Conservation (phyloP, 1,140 invertebrate species). For the Zophobas morio region DNA sequence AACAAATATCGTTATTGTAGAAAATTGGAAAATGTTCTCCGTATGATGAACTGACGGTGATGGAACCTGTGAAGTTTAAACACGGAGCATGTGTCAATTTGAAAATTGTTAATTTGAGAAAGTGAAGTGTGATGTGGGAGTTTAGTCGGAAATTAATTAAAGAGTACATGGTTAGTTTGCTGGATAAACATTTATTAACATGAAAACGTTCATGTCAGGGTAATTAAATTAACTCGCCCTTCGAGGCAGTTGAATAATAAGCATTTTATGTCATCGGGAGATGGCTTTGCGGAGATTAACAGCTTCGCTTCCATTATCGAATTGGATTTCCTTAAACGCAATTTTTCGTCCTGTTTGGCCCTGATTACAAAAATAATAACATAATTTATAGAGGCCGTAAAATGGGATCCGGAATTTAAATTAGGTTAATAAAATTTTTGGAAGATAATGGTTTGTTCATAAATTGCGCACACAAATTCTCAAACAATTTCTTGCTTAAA, state of each 20-base stretch:
- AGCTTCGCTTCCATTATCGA: not conserved
- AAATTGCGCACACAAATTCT: too few relatives aligned
- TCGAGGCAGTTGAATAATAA: not conserved
- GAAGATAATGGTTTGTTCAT: too few relatives aligned
- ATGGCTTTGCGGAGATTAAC: not conserved
- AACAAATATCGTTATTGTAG: conserved; percentile 2
- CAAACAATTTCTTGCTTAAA: too few relatives aligned
- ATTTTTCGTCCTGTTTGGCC: not conserved
- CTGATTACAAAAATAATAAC: not conserved
- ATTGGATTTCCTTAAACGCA: not conserved
- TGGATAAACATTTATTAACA: not conserved
- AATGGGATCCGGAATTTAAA: too few relatives aligned
- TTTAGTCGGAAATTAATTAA: conserved; percentile 4
- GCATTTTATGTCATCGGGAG: not conserved
- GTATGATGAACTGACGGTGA: not conserved
- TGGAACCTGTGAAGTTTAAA: not conserved
- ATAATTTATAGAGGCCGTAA: not conserved
- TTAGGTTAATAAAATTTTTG: too few relatives aligned
- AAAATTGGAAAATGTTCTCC: conserved; percentile 8
- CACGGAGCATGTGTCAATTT: not conserved
- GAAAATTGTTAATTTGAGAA: not conserved
- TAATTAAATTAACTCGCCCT: conserved; percentile 11
- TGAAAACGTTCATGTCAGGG: not conserved
- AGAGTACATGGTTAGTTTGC: not conserved
- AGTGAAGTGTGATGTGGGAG: not conserved